Base-by-base conservation (phyloP, 2,888 invertebrate species). In the Sepioteuthis lessoniana region DNA sequence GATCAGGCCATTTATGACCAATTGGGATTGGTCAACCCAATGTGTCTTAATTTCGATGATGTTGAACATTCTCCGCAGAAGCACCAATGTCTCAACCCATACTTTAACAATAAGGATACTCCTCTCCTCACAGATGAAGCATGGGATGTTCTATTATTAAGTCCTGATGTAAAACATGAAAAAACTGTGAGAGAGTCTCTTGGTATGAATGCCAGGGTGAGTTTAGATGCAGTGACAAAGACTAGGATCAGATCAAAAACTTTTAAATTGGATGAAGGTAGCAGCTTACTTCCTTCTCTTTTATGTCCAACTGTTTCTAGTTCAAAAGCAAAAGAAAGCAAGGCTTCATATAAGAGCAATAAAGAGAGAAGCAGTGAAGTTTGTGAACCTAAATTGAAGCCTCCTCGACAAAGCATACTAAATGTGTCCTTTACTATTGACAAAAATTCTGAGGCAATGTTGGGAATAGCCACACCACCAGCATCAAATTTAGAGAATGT, bases 41-140 rank as follows among this genome's bases (percentile, higher is more conserved):
- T 92, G 92, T 19, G 47, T 31, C 47, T 92, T 21, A 92, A 92
- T 47, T 92, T 92, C n/a, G 46, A 92, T 92, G 92, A 92, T 47
- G n/a, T 92, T 47, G 92, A 92, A 28, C 92, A 42, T 46, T 92
- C 92, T 3, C 92, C 92, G 19, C 46, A 92, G n/a, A 92, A 92
- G 38, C 25, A 13, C 47, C 46, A 16, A n/a, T 92, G 92, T 21
- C 47, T 92, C 13, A n/a, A 92, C 35, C 31, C 92, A 8, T 92
- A 47, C 46, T 42, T 92, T 31, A 31, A 31, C 31, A 31, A 3
- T 19, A 13, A 92, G 31, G 31, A 92, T 31, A 19, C n/a, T 92
- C 46, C 92, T 10, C 47, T 92, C 5, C 31, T 92, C 35, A 92
- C 47, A 46, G n/a, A 92, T 47, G 92, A 92, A 46, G n/a, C 47